Evolutionary conservation across 2,797 vertebrate species (phyloP).

Genomic region (Anguilla megastoma): DNA sequence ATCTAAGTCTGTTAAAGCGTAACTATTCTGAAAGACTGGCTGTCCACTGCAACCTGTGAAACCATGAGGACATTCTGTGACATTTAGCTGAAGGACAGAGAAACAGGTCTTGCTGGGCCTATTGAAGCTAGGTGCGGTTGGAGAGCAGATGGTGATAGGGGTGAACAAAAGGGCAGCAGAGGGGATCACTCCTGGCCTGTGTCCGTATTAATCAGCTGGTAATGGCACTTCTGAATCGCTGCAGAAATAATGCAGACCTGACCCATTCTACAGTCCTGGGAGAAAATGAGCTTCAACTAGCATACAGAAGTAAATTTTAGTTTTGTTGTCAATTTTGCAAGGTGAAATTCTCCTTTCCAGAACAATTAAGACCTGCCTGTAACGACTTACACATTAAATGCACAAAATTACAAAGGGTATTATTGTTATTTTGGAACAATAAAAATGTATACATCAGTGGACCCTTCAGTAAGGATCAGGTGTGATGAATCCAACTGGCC

Average conservation of each 20-base stretch:
- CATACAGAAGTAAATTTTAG: neutral
- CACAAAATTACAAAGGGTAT: neutral
- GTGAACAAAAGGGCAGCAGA: neutral
- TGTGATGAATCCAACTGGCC: neutral
- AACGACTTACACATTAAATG: neutral
- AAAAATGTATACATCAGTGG: neutral
- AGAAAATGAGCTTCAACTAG: neutral
- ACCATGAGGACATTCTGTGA: no score
- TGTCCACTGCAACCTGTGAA: no score
- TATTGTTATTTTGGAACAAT: neutral
- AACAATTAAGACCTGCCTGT: neutral
- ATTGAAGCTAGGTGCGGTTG: neutral
- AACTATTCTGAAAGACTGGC: no score
- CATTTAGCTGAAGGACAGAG: no score
- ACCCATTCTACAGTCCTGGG: neutral
- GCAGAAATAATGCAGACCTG: neutral
- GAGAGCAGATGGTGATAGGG: neutral
- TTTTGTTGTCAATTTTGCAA: neutral
- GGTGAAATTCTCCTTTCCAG: neutral
- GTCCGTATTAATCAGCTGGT: neutral
- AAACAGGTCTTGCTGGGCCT: no score
- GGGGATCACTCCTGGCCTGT: neutral
- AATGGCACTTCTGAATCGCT: neutral
- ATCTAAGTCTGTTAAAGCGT: no score
- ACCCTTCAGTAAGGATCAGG: neutral